Conservation (phyloP, 2,888 invertebrate genomes). For the Drosophila flavopinicola region DNA sequence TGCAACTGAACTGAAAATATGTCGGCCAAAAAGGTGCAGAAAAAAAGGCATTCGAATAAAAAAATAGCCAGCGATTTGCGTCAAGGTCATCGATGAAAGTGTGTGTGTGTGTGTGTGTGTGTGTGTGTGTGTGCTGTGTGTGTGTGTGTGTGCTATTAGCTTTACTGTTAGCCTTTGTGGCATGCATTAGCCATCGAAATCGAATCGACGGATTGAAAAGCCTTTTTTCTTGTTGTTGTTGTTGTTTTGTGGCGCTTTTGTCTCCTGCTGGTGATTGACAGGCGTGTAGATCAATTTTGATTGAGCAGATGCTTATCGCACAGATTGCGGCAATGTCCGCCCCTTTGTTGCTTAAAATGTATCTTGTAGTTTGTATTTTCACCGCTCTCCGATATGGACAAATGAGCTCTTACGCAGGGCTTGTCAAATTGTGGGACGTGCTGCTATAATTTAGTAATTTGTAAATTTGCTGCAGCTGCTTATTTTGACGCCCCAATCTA, state of each 20-base stretch:
- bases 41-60: slow-evolving; percentile 34
- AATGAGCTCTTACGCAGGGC: slow-evolving; percentile 49
- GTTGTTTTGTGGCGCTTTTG: slow-evolving; percentile 27
- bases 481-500: slow-evolving; percentile 41
- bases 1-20: slow-evolving; percentile 65
- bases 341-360: slow-evolving; percentile 4
- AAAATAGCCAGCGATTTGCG: slow-evolving; percentile 47
- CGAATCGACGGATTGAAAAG: slow-evolving; percentile 38
- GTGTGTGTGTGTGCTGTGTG: slow-evolving; percentile 23
- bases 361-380: too few relatives aligned
- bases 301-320: slow-evolving; percentile 65
- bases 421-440: slow-evolving; percentile 43
- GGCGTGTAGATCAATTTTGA: slow-evolving; percentile 67
- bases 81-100: slow-evolving; percentile 83
- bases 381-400: slow-evolving; percentile 55
- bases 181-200: slow-evolving; percentile 36
- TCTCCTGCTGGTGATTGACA: slow-evolving; percentile 66
- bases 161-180: slow-evolving; percentile 55
- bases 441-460: slow-evolving; percentile 52
- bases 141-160: slow-evolving; percentile 22
- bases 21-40: slow-evolving; percentile 64
- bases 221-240: slow-evolving; percentile 22
- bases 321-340: slow-evolving; percentile 53
- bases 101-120: slow-evolving; percentile 34
- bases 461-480: slow-evolving; percentile 27